Conservation (phyloP, 2,797 vertebrate genomes). For the Pempheris klunzingeri region DNA sequence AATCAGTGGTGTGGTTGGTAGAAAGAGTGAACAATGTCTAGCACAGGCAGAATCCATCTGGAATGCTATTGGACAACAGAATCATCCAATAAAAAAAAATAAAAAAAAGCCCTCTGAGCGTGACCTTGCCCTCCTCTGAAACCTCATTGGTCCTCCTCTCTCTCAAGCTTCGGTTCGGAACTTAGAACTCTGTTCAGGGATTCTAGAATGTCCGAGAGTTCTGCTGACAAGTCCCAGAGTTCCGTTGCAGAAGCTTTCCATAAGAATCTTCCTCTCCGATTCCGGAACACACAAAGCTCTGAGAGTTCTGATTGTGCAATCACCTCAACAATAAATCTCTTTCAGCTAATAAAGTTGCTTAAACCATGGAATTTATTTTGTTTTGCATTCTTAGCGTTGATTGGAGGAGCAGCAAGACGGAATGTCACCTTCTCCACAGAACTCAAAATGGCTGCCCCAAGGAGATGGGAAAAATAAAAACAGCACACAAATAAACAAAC, state of each 20-base stretch:
- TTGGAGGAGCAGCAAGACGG: constrained; percentile 79
- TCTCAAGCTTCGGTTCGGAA: constrained; percentile 34
- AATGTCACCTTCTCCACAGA: constrained; percentile 61
- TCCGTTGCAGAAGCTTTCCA: constrained; percentile 43
- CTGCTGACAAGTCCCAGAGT: constrained; percentile 58
- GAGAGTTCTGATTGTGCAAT: constrained; percentile 78
- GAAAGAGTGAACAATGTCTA: constrained; percentile 64
- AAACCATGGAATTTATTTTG: constrained; percentile 49
- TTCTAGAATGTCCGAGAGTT: constrained; percentile 57
- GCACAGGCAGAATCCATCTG: constrained; percentile 67
- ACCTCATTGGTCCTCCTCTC: constrained; percentile 61
- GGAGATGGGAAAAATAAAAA: constrained; percentile 48
- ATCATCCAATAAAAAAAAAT: constrained; percentile 57
- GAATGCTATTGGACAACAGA: constrained; percentile 58
- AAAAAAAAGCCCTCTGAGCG: constrained; percentile 44
- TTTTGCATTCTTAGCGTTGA: constrained; percentile 82
- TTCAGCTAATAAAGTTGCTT: constrained; percentile 68
- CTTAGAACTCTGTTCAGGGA: constrained; percentile 25
- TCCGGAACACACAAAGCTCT: constrained; percentile 44
- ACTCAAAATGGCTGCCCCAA: constrained; percentile 66
- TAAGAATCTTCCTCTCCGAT: constrained; percentile 21
- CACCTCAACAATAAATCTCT: constrained; percentile 70
- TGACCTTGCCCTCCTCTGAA: constrained; percentile 53
- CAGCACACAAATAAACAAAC: constrained; percentile 57
- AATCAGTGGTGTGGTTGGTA: constrained; percentile 87